These are phyloP conservation scores for Nemoura dubitans DNA, from an alignment of 2,888 invertebrate genomes.

Conservation along the genomic window DNA sequence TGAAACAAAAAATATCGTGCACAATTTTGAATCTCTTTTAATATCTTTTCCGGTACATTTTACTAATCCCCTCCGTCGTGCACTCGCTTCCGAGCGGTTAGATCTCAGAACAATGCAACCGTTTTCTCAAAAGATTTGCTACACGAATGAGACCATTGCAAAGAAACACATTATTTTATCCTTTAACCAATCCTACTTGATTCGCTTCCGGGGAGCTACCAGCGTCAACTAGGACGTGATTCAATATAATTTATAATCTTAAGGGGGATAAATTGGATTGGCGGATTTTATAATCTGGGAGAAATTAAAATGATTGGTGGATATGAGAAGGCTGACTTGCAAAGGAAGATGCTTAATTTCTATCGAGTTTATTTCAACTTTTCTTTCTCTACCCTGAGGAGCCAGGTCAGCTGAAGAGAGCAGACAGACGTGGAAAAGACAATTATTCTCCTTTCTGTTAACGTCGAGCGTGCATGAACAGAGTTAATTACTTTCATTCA, in stretches of 20 bases:
- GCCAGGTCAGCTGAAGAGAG: not conserved
- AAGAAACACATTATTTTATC: not conserved
- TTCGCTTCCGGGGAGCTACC: not conserved
- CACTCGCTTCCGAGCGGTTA: not conserved
- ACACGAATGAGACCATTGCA: not conserved
- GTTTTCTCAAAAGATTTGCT: not conserved
- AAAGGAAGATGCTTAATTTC: not conserved
- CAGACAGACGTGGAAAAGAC: not conserved
- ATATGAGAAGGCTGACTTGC: not conserved
- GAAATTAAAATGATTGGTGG: not conserved
- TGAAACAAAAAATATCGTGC: not conserved
- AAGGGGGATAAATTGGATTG: not conserved
- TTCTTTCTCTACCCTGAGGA: not conserved
- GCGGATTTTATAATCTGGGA: not conserved
- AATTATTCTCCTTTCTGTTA: not conserved
- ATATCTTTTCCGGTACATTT: not conserved
- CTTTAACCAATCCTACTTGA: not conserved
- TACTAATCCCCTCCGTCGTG: not conserved
- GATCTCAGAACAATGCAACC: not conserved
- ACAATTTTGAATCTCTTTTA: not conserved
- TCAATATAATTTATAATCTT: not conserved
- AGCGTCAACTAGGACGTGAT: not conserved
- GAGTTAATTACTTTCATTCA: slow-evolving; percentile 7
- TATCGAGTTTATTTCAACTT: not conserved
- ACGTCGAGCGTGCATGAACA: not conserved